phyloP scores from a whole-genome alignment of 2,888 invertebrate species.

The Protonemura montana region DNA sequence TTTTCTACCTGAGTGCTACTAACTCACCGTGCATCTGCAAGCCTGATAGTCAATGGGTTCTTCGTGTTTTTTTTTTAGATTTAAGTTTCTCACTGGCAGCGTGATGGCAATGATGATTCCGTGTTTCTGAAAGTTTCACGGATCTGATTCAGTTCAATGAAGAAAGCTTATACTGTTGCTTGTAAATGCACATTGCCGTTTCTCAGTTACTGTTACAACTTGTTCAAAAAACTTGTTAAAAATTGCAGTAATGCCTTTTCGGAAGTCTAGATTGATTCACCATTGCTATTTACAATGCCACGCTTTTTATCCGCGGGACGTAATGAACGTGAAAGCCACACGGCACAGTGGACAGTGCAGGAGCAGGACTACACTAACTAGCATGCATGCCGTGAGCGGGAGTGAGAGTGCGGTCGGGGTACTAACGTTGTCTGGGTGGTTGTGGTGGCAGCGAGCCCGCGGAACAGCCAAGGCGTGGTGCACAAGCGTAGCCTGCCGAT shows the following conservation, averaged over 20 bases:
- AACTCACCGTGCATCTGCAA: not conserved
- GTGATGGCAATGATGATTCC: not conserved
- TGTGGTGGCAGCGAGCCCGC: constrained; percentile 51
- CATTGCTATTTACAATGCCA: not conserved
- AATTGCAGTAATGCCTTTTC: too few relatives aligned
- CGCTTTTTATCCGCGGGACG: not conserved
- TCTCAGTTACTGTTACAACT: not conserved
- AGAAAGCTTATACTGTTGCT: too few relatives aligned
- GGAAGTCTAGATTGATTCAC: not conserved
- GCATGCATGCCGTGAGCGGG: not conserved
- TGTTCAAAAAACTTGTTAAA: not conserved
- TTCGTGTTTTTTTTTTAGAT: not conserved
- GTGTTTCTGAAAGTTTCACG: not conserved
- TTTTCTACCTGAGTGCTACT: not conserved
- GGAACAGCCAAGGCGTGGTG: constrained; percentile 87
- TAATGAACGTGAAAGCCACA: not conserved
- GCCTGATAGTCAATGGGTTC: not conserved
- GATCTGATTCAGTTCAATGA: not conserved
- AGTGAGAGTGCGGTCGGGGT: not conserved
- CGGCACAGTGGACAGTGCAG: not conserved
- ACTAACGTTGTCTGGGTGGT: not conserved
- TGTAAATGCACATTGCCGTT: too few relatives aligned
- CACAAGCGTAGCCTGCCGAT: constrained; percentile 85
- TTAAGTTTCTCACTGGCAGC: not conserved
- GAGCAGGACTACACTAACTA: not conserved